Base-by-base conservation (phyloP, 2,888 invertebrate species). In the Tineola bisselliella region DNA sequence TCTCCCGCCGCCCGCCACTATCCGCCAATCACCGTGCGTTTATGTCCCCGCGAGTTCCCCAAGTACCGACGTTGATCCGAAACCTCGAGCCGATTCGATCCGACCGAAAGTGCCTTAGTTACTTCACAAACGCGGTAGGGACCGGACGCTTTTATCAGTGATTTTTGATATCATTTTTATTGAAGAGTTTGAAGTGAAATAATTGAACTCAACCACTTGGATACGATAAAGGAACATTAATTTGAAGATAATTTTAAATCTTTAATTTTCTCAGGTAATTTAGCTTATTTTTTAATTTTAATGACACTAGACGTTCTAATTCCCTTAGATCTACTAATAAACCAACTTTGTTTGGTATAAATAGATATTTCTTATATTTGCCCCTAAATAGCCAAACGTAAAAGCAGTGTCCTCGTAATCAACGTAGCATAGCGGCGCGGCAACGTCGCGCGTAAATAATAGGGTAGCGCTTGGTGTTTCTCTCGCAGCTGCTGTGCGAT, bases 401-500 rank as follows among this genome's bases (percentile, higher is more conserved):
- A 84, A 84, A 84, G 82, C 84, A 43, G 81, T 86, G 86, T 87
- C 86, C 86, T 87, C 86, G 86, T 86, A 87, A 86, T 86, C 81
- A 86, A 86, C 86, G 86, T 87, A 86, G 84, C 84, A 82, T 79
- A 80, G 67, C 69, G 82, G 81, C 74, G 65, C 69, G 87, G 84
- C 87, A 87, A 87, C 87, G 81, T 71, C 84, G 84, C 87, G 83
- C 81, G 84, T 86, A 86, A 86, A 86, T 86, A 86, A 87, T 86
- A 86, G 87, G 87, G 87, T 87, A 84, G 82, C 83, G 80, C 79
- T 76, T 79, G 77, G 80, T 86, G 79, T 84, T 84, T 83, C 84
- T 84, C 84, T 86, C 84, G 83, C 87, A 86, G 87, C 84, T 83
- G 86, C 84, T 82, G 83, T 79, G 72, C 67, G 60, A 18, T 44